Conservation (phyloP, 2,888 invertebrate genomes). For the Atrina japonica region DNA sequence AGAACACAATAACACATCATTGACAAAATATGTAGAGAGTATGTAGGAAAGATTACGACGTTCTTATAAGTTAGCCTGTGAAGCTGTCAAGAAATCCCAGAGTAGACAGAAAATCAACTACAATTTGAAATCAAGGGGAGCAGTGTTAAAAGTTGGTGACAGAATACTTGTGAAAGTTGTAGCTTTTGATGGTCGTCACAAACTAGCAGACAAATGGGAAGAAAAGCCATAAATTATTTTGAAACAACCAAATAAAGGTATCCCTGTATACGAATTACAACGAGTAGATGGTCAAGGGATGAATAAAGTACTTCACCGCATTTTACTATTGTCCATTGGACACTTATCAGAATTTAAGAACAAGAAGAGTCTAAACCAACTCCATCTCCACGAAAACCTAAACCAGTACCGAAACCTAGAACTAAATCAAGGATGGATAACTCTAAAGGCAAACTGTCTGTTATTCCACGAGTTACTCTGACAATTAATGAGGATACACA, state of each 20-base stretch:
- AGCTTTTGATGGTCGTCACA: conserved; percentile 3
- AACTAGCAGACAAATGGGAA: conserved; percentile 15
- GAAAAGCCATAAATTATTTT: conserved; percentile 1
- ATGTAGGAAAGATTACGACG: neutral
- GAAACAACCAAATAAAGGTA: neutral
- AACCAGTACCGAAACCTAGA: too few relatives aligned
- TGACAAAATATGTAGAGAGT: conserved; percentile 1
- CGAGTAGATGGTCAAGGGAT: too few relatives aligned
- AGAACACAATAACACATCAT: neutral
- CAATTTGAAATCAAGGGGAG: conserved; percentile 1
- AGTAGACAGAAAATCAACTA: conserved; percentile 7
- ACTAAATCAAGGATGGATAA: too few relatives aligned
- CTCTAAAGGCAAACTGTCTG: too few relatives aligned
- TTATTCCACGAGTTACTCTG: too few relatives aligned
- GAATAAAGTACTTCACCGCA: too few relatives aligned
- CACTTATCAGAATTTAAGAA: too few relatives aligned
- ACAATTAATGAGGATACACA: too few relatives aligned
- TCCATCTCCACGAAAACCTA: too few relatives aligned
- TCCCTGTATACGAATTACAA: conserved; percentile 17
- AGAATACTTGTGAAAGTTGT: conserved; percentile 4
- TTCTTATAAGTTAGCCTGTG: neutral
- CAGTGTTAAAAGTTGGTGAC: conserved; percentile 1
- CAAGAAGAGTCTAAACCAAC: too few relatives aligned
- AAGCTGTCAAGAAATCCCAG: neutral
- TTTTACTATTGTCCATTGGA: too few relatives aligned